Conservation (phyloP, 2,888 invertebrate genomes). For the Mimumesa dahlbomi region DNA sequence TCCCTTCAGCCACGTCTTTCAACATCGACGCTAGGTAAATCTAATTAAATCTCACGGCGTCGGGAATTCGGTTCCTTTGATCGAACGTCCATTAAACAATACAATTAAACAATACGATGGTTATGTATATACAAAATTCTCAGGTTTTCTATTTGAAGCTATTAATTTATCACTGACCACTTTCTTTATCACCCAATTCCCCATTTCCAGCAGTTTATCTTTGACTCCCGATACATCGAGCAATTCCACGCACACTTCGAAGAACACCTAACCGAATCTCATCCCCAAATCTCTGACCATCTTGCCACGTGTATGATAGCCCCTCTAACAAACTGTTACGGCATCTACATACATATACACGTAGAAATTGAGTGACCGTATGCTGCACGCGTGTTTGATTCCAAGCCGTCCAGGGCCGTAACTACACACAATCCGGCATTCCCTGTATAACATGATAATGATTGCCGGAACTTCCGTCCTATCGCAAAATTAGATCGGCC, state of each 20-base stretch:
- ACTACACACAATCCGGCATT: slow-evolving; percentile 45
- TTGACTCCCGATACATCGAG: not conserved
- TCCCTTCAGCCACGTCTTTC: no score
- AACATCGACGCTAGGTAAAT: no score
- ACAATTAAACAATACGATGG: no score
- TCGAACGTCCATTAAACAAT: no score
- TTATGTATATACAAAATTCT: no score
- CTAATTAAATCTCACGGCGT: no score
- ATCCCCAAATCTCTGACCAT: not conserved
- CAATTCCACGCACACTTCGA: not conserved
- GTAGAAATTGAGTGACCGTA: slow-evolving; percentile 1
- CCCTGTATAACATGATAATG: slow-evolving; percentile 65
- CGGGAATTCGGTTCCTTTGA: no score
- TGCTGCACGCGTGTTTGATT: not conserved
- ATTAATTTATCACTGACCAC: no score
- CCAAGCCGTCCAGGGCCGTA: slow-evolving; percentile 13
- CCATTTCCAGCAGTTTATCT: no score
- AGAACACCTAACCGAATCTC: not conserved
- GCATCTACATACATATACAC: no score
- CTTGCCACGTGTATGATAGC: not conserved
- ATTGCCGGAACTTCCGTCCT: slow-evolving; percentile 64
- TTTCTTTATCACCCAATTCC: no score
- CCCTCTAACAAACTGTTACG: not conserved
- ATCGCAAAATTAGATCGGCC: slow-evolving; percentile 66
- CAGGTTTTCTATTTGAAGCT: no score